phyloP scores from a whole-genome alignment of 2,113 vertebrate genomes.

The Ancistrus triradiatus region DNA sequence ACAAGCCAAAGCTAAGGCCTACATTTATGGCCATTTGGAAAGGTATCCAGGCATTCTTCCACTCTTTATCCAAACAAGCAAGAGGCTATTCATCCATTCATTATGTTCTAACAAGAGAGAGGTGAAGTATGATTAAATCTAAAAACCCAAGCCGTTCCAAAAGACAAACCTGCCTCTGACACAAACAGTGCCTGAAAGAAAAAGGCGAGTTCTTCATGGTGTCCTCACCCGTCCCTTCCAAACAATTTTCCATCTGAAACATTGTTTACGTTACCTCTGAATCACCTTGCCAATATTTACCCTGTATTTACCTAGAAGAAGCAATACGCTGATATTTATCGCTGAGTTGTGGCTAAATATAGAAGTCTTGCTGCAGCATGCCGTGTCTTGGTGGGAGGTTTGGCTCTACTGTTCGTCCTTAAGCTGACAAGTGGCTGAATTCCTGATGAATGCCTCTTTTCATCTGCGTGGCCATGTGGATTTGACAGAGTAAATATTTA shows the following conservation, averaged over 20 bases:
- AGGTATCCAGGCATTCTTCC: neutral
- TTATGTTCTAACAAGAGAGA: neutral
- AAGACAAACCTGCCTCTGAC: slow-evolving; percentile 4
- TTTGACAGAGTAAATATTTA: slow-evolving; percentile 91
- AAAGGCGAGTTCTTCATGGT: slow-evolving; percentile 23
- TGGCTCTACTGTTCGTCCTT: slow-evolving; percentile 77
- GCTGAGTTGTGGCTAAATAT: slow-evolving; percentile 83
- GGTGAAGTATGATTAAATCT: slow-evolving; percentile 1
- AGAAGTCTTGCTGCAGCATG: slow-evolving; percentile 76
- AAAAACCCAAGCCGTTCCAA: neutral
- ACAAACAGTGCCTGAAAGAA: neutral
- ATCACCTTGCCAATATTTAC: slow-evolving; percentile 86
- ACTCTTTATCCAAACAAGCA: no score
- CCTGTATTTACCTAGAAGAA: slow-evolving; percentile 83
- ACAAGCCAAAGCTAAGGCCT: neutral
- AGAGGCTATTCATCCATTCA: slow-evolving; percentile 1
- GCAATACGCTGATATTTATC: slow-evolving; percentile 88
- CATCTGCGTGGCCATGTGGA: slow-evolving; percentile 84
- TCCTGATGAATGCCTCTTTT: slow-evolving; percentile 90
- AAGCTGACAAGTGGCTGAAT: slow-evolving; percentile 82
- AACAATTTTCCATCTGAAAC: slow-evolving; percentile 69
- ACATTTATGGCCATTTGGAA: neutral
- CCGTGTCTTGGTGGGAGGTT: slow-evolving; percentile 86
- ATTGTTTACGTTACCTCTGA: slow-evolving; percentile 82
- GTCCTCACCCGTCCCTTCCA: slow-evolving; percentile 62